These are phyloP conservation scores for Molorchus minor DNA, from an alignment of 2,888 invertebrate species.

Conservation along the genomic window DNA sequence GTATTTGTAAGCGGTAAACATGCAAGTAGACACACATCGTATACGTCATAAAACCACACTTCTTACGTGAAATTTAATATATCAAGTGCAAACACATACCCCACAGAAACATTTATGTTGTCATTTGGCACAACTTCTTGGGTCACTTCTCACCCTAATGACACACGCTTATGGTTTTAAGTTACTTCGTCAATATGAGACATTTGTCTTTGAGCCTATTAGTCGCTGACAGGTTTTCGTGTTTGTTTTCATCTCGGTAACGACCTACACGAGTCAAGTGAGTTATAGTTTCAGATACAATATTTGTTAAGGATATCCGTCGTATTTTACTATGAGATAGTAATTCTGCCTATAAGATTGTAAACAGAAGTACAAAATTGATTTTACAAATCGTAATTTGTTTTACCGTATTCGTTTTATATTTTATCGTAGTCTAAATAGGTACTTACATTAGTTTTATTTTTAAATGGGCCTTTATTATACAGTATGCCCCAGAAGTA, in stretches of 20 bases:
- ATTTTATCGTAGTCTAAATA: no score
- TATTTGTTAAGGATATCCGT: background rate
- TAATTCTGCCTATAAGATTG: no score
- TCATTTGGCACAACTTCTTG: conserved; percentile 48
- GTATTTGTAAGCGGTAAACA: no score
- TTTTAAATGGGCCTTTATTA: no score
- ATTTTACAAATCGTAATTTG: no score
- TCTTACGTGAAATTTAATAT: conserved; percentile 32
- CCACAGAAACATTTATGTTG: conserved; percentile 23
- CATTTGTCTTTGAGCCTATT: conserved; percentile 60
- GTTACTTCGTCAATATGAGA: conserved; percentile 57
- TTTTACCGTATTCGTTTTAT: no score
- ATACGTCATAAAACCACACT: conserved; percentile 1
- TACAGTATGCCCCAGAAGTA: no score
- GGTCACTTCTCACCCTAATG: conserved; percentile 57
- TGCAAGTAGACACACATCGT: background rate
- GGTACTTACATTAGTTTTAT: no score
- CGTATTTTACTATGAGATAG: background rate
- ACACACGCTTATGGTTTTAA: conserved; percentile 54
- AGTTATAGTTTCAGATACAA: conserved; percentile 34
- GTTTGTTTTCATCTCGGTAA: conserved; percentile 50
- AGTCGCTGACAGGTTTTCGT: conserved; percentile 56
- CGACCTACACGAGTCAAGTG: conserved; percentile 41
- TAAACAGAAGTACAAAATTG: no score
- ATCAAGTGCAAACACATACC: conserved; percentile 31